Evolutionary conservation across 2,113 vertebrate species (phyloP).

Genomic region (Semnopithecus entellus): DNA sequence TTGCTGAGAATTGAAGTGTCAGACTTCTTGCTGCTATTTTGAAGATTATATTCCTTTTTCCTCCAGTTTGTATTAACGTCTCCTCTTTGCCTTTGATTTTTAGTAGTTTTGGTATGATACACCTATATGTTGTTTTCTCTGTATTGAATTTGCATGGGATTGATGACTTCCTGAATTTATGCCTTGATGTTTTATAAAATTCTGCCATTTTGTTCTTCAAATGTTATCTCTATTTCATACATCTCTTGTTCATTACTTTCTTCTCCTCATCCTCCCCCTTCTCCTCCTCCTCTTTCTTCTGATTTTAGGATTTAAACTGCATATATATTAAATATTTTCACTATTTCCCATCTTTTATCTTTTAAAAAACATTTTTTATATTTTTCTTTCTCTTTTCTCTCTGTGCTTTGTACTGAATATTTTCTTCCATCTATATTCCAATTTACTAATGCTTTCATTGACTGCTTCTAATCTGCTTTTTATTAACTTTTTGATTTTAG

Average conservation of each 20-base stretch:
- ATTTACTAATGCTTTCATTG: neutral
- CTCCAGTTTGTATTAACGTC: neutral
- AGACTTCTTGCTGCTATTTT: neutral
- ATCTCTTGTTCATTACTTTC: neutral
- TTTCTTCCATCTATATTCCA: neutral
- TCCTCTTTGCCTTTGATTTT: slow-evolving; percentile 8
- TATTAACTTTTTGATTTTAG: neutral
- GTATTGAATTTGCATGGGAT: neutral
- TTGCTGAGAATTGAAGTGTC: neutral
- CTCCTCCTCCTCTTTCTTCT: neutral
- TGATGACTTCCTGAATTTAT: neutral
- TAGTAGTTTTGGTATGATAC: neutral
- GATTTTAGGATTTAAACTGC: neutral
- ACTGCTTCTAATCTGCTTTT: neutral
- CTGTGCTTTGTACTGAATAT: neutral
- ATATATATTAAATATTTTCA: slow-evolving; percentile 17
- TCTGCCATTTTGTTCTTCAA: neutral
- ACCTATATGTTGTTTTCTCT: neutral
- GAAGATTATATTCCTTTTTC: neutral
- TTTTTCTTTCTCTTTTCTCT: neutral
- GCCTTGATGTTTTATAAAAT: neutral
- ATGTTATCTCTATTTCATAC: neutral
- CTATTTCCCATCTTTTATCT: neutral
- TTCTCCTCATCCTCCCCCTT: neutral
- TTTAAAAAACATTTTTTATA: neutral